Evolutionary conservation across 2,888 invertebrate genomes (phyloP), one percentile per base, ranked within the genome.

Genomic region (Panzeria rudis): DNA sequence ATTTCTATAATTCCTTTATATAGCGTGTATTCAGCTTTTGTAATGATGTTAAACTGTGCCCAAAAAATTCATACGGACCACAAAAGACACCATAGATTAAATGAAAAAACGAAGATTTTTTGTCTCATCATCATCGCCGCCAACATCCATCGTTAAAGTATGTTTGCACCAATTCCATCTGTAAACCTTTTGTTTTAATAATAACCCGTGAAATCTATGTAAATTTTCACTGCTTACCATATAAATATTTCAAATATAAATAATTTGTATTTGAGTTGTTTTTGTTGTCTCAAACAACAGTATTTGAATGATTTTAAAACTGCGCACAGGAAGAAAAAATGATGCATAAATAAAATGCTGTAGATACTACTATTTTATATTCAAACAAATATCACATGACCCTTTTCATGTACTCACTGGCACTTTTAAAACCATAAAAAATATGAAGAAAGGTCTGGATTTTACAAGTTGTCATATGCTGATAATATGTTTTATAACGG

Each of bases 401-500:
- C 83, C 71, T 73, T 61, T 73, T 78, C 77, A 54, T 54, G 38
- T 15, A 29, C 20, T 38, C 9, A n/a, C 11, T 15, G 20, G 29
- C 54, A 7, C 23, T 20, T 23, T n/a, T 29, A 15, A 44, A 69
- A 66, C 32, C 32, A 71, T 47, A 54, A n/a, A 59, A 69, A 77
- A 54, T 68, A 41, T 1, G 7, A 66, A 47, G 66, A 68, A 73
- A 52, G 44, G 15, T 23, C 8, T 41, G 32, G 41, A 23, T 73
- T 72, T 77, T 61, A 44, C 61, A 83, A 73, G 68, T 78, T 78
- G 62, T 78, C 61, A 78, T 83, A 83, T 83, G 68, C 73, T 73
- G 68, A 83, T 83, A 78, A 83, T 73, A 78, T 59, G 73, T 83
- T 69, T 41, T 50, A 52, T 52, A 69, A 69, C 61, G 52, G 17